Evolutionary conservation across 1,140 invertebrate species (phyloP), one percentile per base, ranked within the genome.

Genomic region (Drosophila albomicans): DNA sequence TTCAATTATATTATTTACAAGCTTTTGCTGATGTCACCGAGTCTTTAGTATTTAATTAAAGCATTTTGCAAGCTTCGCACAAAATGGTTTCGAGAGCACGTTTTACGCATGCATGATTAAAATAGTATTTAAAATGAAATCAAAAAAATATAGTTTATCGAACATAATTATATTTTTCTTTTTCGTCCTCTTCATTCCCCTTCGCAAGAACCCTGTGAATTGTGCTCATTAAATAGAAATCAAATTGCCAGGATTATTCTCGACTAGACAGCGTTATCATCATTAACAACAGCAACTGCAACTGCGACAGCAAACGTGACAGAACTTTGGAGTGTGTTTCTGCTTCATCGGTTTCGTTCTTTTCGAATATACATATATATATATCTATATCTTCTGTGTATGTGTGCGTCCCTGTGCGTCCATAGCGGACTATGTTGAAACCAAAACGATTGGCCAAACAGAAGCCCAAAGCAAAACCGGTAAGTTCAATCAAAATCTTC

Each of bases 401-500:
- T 89, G 78, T 88, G 81, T 78, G 74, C 70, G 84, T 89, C 67
- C 75, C 59, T 81, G 84, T 84, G 79, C 72, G 82, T 87, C 82
- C 82, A 79, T 78, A 77, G 77, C 70, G 91, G 91, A 91, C 85
- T 86, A 92, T 92, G 91, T 92, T 92, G 91, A 92, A 92, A 85
- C 91, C 81, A 68, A 92, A 92, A 82, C 91, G 91, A 77, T 82
- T 90, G 78, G 85, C 88, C 54, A 92, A 92, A 52, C 91, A 92
- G 80, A 92, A 92, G 79, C 91, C 91, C 78, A 92, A 92, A 92
- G 91, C 91, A 57, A 92, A 92, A 91, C 91, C 91, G 91, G 91
- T 92, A 92, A 92, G 91, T 72, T 32, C 52, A 81, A 69, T 32
- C 11, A 62, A 61, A 8, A 16, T 38, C 45, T 45, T 15, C 46